Base-by-base conservation (phyloP, 2,888 invertebrate genomes). In the Scrobipalpa costella region DNA sequence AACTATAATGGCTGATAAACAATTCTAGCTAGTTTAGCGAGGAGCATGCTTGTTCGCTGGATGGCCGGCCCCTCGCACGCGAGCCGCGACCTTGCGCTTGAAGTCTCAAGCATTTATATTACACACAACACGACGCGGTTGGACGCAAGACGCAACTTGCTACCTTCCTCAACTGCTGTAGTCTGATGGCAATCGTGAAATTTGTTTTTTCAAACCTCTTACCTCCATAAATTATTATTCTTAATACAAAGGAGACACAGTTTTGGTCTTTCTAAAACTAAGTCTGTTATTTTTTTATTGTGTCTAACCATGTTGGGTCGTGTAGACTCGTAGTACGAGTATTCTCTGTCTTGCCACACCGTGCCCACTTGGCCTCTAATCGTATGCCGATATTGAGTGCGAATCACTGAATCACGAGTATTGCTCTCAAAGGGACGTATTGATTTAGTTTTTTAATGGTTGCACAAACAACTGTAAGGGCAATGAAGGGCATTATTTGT, bases 31-130 rank as follows among this genome's bases (percentile, higher is more conserved):
- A 44, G n/a, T 5, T 44, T 44, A 3, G 44, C 15, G n/a, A n/a
- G 2, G 44, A 44, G 0, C n/a, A 40, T 40, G 40, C 40, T 40
- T 40, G 40, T 40, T 40, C 13, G 33, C 33, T 33, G 55, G 2
- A 13, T 34, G 15, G 15, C 34, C 27, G 55, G 49, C 21, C 21
- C 44, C 62, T 33, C 55, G 52, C 52, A 58, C 61, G 63, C 66
- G 61, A 52, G 50, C 55, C 40, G 63, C 60, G 65, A 62, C 67
- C 65, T 65, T 63, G 67, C 62, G 57, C 67, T 63, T 60, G 64
- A 61, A n/a, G 17, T 50, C n/a, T n/a, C n/a, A n/a, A n/a, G n/a
- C n/a, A n/a, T n/a, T n/a, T n/a, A n/a, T n/a, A n/a, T 44, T 15
- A 44, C 6, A 44, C 15, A 44, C 15, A 15, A 15, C 44, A 5